Base-by-base conservation (phyloP, 2,797 vertebrate genomes). In the Nothura maculosa region DNA sequence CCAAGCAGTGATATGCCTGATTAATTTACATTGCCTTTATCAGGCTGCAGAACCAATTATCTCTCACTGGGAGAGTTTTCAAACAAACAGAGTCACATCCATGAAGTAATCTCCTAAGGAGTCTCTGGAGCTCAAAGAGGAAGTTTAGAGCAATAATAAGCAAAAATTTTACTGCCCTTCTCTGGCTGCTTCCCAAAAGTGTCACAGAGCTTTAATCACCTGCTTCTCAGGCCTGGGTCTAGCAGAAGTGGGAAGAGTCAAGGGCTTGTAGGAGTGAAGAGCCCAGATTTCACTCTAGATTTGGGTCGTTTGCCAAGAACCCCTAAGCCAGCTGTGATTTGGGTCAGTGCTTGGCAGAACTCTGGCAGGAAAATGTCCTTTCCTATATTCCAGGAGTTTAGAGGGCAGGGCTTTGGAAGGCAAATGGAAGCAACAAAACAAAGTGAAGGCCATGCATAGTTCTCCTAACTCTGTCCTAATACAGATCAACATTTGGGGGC, bases 41-140 rank as follows among this genome's bases (percentile, higher is more conserved):
- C 30, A 76, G 84, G 27, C 89, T 92, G 55, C 0, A 0, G 85
- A 95, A 85, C 69, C 85, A 91, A 89, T 91, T 95, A 50, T 69
- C 74, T 93, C 87, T 83, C 43, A 50, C 50, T 89, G 67, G 55
- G 67, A 74, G 81, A 85, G 60, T 95, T 96, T 96, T 95, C 76
- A 87, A 92, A 90, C 88, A 94, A 78, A 79, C 67, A 57, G 3
- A 3, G 55, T 52, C 12, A 48, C 1, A 11, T 70, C 66, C 25
- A 25, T 76, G 80, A 79, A 88, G 34, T 76, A 85, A 68, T 78
- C 36, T 92, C 40, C n/a, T n/a, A 62, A 68, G 45, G 24, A 87
- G 66, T 22, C 27, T 89, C 42, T 55, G 47, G 73, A 93, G 11
- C 66, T 82, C n/a, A 54, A 55, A 75, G 89, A 85, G 18, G 48